Evolutionary conservation across 2,888 invertebrate genomes (phyloP), one percentile per base, ranked within the genome.

Genomic region (Teleogryllus oceanicus): DNA sequence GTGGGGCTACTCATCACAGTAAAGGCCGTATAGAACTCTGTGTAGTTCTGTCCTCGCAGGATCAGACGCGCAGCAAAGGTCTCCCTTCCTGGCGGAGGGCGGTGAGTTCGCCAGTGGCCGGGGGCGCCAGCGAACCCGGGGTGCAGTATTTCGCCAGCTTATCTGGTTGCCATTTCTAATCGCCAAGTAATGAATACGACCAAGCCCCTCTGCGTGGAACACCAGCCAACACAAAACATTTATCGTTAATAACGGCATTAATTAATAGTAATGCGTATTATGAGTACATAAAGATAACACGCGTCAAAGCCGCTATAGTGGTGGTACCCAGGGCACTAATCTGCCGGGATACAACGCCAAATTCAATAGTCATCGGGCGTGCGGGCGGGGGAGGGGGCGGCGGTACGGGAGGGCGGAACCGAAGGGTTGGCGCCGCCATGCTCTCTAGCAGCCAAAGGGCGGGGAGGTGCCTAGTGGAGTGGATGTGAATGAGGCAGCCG

Each of bases 231-330:
- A 62, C 62, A 62, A 62, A 62, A 62, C 62, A 62, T 62, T 62
- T 62, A 62, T n/a, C 13, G 62, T 62, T 62, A 62, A 62, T 62
- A 62, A 62, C 62, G n/a, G 62, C n/a, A 62, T 62, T 62, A 62
- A 62, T 62, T 62, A 62, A 62, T 62, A 62, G 62, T 62, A 62
- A 62, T 62, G 62, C 62, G 62, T 62, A 62, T 62, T 62, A 62
- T 62, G 62, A 62, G 62, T 18, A n/a, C 62, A 62, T 62, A n/a
- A 62, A 62, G 62, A 62, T 62, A 62, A 62, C 62, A n/a, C 62
- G 62, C 62, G 62, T 62, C 62, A 62, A 62, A 62, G 62, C 62
- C 62, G 62, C 62, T 18, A n/a, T n/a, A 62, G 16, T 18, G 62
- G n/a, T 13, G 16, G 62, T 62, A 62, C n/a, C 18, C 62, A n/a